These are phyloP conservation scores for Drosophila pruinosa DNA, from an alignment of 1,140 invertebrate species.

Conservation along the genomic window DNA sequence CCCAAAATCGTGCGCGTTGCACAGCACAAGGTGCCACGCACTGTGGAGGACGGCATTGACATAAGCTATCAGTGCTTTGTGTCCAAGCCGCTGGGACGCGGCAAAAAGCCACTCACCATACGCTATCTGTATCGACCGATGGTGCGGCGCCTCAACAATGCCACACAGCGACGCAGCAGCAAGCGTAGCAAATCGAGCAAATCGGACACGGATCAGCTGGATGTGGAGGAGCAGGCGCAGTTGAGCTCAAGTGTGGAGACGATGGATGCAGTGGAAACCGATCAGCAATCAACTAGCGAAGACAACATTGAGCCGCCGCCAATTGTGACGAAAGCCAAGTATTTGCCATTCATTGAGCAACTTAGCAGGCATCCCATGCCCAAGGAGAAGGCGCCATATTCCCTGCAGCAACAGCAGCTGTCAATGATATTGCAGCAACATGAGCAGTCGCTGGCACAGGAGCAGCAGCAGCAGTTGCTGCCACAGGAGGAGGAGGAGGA, in stretches of 20 bases:
- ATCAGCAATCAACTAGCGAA: neutral
- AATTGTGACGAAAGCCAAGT: slow-evolving; percentile 18
- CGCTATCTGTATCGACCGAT: slow-evolving; percentile 65
- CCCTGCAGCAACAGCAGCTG: neutral
- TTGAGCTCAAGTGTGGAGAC: neutral
- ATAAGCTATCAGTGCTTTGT: slow-evolving; percentile 68
- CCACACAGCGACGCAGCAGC: neutral
- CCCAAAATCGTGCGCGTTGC: slow-evolving; percentile 40
- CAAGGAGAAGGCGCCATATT: neutral
- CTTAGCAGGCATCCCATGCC: slow-evolving; percentile 18
- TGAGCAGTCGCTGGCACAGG: neutral
- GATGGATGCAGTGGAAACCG: neutral
- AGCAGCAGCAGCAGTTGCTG: neutral
- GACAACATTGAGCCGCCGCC: slow-evolving; percentile 6
- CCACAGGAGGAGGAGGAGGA: neutral
- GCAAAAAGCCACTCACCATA: slow-evolving; percentile 43
- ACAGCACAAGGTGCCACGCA: slow-evolving; percentile 59
- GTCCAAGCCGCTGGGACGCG: slow-evolving; percentile 47
- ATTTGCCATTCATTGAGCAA: slow-evolving; percentile 19
- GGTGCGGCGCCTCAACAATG: slow-evolving; percentile 38
- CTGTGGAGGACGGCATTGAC: slow-evolving; percentile 65
- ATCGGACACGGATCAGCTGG: neutral
- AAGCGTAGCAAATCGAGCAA: slow-evolving; percentile 10
- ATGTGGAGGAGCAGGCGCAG: neutral
- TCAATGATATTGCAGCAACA: neutral